Conservation (phyloP, 2,113 vertebrate species). For the Cryptomyrus ogoouensis region DNA sequence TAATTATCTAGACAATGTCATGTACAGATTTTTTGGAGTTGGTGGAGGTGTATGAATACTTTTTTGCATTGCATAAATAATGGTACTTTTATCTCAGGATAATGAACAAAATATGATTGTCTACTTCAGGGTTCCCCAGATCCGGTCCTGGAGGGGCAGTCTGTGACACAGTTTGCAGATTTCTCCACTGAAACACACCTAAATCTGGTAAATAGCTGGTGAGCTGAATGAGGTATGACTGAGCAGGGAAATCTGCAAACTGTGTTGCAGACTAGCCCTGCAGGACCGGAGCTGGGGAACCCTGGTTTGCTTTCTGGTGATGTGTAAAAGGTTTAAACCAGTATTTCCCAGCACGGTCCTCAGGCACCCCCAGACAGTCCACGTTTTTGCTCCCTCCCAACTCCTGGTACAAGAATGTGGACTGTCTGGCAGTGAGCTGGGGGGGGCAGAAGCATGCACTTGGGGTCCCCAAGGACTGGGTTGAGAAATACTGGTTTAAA, state of each 20-base stretch:
- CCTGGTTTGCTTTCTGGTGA: background rate
- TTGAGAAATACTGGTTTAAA: background rate
- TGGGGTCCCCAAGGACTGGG: background rate
- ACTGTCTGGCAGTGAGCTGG: background rate
- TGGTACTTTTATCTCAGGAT: background rate
- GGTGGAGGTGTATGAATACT: background rate
- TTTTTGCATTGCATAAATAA: background rate
- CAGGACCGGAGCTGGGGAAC: background rate
- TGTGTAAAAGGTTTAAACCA: background rate
- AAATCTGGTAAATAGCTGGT: background rate
- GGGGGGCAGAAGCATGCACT: background rate
- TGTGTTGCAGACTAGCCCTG: background rate
- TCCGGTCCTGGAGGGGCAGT: background rate
- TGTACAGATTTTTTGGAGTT: background rate
- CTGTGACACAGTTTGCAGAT: background rate
- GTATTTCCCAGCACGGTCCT: background rate
- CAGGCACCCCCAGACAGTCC: background rate
- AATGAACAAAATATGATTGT: background rate
- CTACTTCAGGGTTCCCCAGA: background rate
- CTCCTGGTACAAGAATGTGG: background rate
- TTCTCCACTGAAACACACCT: background rate
- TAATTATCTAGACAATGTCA: background rate
- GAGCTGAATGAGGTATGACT: background rate
- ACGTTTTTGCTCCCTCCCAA: background rate
- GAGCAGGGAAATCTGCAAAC: background rate